Base-by-base conservation (phyloP, 2,797 vertebrate species). In the Vireo griseus region DNA sequence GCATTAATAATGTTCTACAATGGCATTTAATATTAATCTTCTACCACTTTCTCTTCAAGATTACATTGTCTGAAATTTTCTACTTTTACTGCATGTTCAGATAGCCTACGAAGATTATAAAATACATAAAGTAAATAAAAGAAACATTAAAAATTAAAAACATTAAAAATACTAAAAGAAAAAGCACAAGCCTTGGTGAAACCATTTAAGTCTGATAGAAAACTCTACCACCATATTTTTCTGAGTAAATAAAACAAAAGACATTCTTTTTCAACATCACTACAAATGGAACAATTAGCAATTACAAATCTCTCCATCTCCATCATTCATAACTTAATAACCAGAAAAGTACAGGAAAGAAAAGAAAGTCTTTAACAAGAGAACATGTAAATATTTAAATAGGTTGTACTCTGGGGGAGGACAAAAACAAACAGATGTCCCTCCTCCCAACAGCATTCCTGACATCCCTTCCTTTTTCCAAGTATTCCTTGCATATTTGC, bases 331-430 rank as follows among this genome's bases (percentile, higher is more conserved):
- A 65, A 91, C 19, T 73, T 78, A 62, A 63, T 74, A 90, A 79
- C 26, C 33, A 88, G 55, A 22, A 37, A 28, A 92, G 45, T 8
- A 66, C 2, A 11, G 24, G 29, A 74, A 86, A 72, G 4, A 31
- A 67, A 68, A 33, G 1, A 21, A 77, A 67, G 37, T 12, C 24
- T 88, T 92, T 74, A 92, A 59, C 52, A 83, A 86, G 52, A 67
- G 81, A 92, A 48, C 31, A 20, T 86, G 92, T 92, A 74, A 96
- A 96, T 96, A 96, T 96, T 96, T 91, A 94, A 92, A 91, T 65
- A 94, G 89, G 21, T 72, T 86, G 81, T 77, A 87, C 92, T 67
- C 55, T 57, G 85, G 24, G 78, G 65, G 82, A 91, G 78, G 85
- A 95, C 40, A 92, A 66, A 96, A 95, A 76, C 93, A 95, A 95